phyloP scores from a whole-genome alignment of 2,888 invertebrate species.

The Barypeithes pellucidus region DNA sequence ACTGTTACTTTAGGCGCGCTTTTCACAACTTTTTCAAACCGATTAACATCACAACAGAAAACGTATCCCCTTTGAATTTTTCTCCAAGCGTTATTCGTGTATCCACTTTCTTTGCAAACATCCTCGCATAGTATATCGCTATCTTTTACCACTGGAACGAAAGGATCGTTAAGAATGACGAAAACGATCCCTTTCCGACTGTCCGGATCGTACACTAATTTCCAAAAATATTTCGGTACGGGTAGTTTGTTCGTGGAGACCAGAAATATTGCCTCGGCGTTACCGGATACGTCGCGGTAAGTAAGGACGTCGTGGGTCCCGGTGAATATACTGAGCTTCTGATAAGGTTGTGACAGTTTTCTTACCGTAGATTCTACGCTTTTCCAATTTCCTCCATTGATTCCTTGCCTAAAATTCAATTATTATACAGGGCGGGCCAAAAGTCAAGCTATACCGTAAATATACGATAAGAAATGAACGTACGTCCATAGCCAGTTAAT shows the following conservation, averaged over 20 bases:
- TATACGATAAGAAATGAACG: too few relatives aligned
- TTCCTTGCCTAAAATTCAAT: slow-evolving; percentile 57
- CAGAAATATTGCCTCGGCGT: slow-evolving; percentile 66
- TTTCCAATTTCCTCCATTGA: slow-evolving; percentile 73
- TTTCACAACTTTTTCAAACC: slow-evolving; percentile 58
- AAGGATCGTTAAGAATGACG: slow-evolving; percentile 73
- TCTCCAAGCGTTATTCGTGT: slow-evolving; percentile 62
- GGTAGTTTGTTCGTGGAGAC: slow-evolving; percentile 64
- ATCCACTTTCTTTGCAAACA: slow-evolving; percentile 67
- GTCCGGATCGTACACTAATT: slow-evolving; percentile 69
- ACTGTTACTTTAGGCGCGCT: slow-evolving; percentile 58
- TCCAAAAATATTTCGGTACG: slow-evolving; percentile 71
- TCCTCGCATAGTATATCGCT: slow-evolving; percentile 64
- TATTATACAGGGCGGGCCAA: neutral
- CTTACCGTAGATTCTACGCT: slow-evolving; percentile 70
- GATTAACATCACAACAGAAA: slow-evolving; percentile 68
- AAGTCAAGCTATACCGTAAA: too few relatives aligned
- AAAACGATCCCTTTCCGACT: slow-evolving; percentile 70
- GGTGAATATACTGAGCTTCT: slow-evolving; percentile 68
- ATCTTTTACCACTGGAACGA: slow-evolving; percentile 56
- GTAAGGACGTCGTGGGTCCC: slow-evolving; percentile 69
- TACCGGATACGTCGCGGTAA: slow-evolving; percentile 66
- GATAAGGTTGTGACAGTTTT: slow-evolving; percentile 65
- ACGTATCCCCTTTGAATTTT: slow-evolving; percentile 65
- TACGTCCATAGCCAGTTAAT: too few relatives aligned